Evolutionary conservation across 2,797 vertebrate species (phyloP).

Genomic region (Sebastes dallii): DNA sequence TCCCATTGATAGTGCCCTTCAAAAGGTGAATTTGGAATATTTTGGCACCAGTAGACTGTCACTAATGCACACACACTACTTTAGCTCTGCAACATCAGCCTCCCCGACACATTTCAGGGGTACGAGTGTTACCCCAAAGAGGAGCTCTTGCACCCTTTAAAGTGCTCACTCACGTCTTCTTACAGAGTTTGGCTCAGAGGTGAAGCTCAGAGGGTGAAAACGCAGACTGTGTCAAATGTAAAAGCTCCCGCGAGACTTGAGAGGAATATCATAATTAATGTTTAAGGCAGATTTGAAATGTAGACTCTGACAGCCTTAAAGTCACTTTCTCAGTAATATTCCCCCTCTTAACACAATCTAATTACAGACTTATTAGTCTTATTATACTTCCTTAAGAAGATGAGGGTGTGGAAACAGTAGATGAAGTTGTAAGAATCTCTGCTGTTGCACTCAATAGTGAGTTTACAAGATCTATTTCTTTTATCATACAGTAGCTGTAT

Average conservation of each 20-base stretch:
- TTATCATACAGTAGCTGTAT: neutral
- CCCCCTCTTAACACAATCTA: slow-evolving; percentile 19
- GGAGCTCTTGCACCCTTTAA: slow-evolving; percentile 4
- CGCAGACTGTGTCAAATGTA: slow-evolving; percentile 51
- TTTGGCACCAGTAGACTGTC: slow-evolving; percentile 21
- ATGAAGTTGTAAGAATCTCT: neutral
- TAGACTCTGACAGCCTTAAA: slow-evolving; percentile 40
- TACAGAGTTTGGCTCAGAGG: neutral
- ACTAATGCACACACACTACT: neutral
- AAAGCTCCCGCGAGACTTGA: slow-evolving; percentile 57
- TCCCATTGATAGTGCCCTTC: neutral
- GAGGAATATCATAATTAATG: slow-evolving; percentile 72
- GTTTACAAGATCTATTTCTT: neutral
- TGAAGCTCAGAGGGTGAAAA: slow-evolving; percentile 40
- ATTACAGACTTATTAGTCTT: slow-evolving; percentile 12
- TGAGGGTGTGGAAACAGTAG: neutral
- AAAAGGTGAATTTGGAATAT: slow-evolving; percentile 12
- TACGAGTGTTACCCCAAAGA: slow-evolving; percentile 11
- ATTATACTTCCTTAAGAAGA: neutral
- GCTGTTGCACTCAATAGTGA: neutral
- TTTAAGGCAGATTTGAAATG: slow-evolving; percentile 52
- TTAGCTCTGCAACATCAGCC: neutral
- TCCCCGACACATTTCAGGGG: neutral
- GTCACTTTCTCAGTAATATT: slow-evolving; percentile 18
- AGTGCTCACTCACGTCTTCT: neutral